Percentiles rank a stretch among this genome's conserved stretches.
Conservation (phyloP, 2,113 vertebrate genomes). For the Falco punctatus region DNA sequence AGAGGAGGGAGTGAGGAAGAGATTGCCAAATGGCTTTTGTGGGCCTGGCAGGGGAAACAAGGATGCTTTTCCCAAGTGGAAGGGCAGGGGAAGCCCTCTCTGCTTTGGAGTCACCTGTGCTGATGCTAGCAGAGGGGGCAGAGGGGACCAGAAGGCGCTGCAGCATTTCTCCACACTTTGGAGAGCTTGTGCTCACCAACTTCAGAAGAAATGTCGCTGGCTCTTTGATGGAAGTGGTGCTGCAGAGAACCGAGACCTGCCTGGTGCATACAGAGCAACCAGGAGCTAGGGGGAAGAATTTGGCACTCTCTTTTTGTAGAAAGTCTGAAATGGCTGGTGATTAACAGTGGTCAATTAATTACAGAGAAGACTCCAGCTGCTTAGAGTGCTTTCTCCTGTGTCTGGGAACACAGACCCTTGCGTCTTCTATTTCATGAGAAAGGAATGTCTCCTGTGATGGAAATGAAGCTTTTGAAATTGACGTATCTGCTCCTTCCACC, state of each 20-base stretch:
- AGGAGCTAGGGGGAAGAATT: slow-evolving; percentile 4
- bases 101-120: background rate
- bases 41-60: background rate
- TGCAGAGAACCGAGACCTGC: too few relatives aligned
- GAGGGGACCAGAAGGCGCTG: background rate
- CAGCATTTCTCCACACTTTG: background rate
- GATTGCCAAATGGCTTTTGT: background rate
- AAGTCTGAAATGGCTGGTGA: background rate
- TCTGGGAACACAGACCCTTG: too few relatives aligned
- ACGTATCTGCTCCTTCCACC: too few relatives aligned
- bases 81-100: background rate
- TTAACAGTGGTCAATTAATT: slow-evolving; percentile 24
- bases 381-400: too few relatives aligned
- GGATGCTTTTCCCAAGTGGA: background rate
- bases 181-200: background rate
- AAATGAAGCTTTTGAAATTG: too few relatives aligned
- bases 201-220: background rate
- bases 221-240: too few relatives aligned
- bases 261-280: too few relatives aligned
- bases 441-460: too few relatives aligned
- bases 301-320: background rate
- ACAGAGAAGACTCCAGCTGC: background rate
- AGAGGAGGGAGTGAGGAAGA: background rate
- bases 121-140: background rate
- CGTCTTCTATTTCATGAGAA: too few relatives aligned